Evolutionary conservation across 2,113 vertebrate species (phyloP), one percentile per base, ranked within the genome.

Genomic region (Zosterops hypoxanthus): DNA sequence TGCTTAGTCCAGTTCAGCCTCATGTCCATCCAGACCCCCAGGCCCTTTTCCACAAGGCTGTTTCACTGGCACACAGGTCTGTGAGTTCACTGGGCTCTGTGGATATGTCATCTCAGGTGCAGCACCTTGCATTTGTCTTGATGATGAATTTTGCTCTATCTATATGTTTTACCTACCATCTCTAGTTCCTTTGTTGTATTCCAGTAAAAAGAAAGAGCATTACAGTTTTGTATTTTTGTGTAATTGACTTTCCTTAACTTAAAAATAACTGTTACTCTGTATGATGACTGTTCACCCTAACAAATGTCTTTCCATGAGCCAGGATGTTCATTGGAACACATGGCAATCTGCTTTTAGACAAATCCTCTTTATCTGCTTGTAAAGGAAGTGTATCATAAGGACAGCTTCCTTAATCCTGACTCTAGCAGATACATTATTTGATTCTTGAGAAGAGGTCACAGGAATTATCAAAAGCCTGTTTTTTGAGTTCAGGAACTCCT

Each of bases 391-490:
- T n/a, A n/a, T 90, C 36, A 94, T 97, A 94, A 95, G 89, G 63
- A 70, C 77, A 95, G 64, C 31, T 63, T 82, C 86, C 29, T 86
- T 97, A 92, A 97, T 95, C 95, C 52, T 90, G 3, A 8, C 55
- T 33, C 12, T 44, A 90, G 78, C 29, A 82, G 26, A 71, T 65
- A 25, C 2, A 6, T 61, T 76, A 55, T 93, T 71, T 88, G 44
- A 41, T 79, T 93, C 82, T 73, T 91, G 59, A 94, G 68, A 34
- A 78, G 44, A 92, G 63, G 70, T 89, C 80, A 88, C 52, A 52
- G 60, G 81, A 79, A 87, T 78, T 68, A 77, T 19, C 47, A 93
- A 64, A 77, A 72, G 39, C 55, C 29, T 69, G 14, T 31, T 95
- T 79, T 92, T 88, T 46, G 44, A 29, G 9, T 63, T 91, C 39